Conservation (phyloP, 92 coral and sea anemone genomes). For the Parazoanthus atlanticus region DNA sequence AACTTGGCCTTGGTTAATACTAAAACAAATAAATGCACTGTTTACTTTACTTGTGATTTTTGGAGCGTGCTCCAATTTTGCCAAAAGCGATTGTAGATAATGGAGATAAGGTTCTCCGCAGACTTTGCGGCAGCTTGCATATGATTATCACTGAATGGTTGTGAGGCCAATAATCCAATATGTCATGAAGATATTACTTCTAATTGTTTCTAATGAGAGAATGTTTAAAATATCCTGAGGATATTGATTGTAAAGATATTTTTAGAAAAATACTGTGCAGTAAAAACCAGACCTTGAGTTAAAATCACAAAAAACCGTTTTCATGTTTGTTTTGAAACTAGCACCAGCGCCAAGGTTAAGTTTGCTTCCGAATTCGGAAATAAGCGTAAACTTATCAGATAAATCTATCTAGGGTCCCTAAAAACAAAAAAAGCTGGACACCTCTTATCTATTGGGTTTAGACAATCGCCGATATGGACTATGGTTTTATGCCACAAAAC, state of each 20-base stretch:
- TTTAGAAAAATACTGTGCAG: background rate
- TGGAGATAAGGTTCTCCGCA: slow-evolving; percentile 18
- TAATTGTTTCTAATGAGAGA: slow-evolving; percentile 5
- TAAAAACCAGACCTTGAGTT: background rate
- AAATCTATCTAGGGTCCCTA: background rate
- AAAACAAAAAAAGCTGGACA: background rate
- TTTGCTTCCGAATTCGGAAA: background rate
- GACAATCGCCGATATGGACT: background rate
- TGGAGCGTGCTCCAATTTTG: slow-evolving; percentile 32
- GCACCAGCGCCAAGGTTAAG: background rate
- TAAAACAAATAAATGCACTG: slow-evolving; percentile 15
- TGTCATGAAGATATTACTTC: slow-evolving; percentile 6
- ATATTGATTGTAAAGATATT: background rate
- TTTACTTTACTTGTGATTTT: slow-evolving; percentile 33
- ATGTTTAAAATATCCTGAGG: slow-evolving; percentile 4
- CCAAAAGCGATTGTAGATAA: slow-evolving; percentile 40
- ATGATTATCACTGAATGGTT: slow-evolving; percentile 5
- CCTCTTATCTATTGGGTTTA: background rate
- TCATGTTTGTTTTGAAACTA: background rate
- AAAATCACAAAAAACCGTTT: background rate
- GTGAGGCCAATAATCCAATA: slow-evolving; percentile 5
- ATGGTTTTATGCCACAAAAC: background rate
- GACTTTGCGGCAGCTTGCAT: slow-evolving; percentile 30
- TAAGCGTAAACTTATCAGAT: background rate
- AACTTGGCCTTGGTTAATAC: background rate